Base-by-base conservation (phyloP, 2,113 vertebrate genomes). In the Chlorocebus sabaeus region DNA sequence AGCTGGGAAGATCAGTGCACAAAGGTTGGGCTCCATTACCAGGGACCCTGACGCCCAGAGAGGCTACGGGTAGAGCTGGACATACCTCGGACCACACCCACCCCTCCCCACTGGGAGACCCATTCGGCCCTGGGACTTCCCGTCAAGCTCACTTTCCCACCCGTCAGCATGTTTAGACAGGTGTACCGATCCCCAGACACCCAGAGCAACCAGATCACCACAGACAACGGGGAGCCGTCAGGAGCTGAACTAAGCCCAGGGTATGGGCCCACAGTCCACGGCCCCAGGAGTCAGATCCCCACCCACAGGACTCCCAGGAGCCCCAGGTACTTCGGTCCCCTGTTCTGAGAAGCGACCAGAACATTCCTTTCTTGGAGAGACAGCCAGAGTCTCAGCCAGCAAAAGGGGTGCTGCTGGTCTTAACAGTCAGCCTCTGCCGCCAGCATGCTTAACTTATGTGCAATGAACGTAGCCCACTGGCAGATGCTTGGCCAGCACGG, bases 371-470 rank as follows among this genome's bases (percentile, higher is more conserved):
- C 79, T 72, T 23, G 43, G 72, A 52, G 8, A 76, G 45, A 50
- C 30, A 52, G 35, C 35, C 17, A 23, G 32, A 16, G 16, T 10
- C 75, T 32, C 55, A 5, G 30, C 48, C 4, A 17, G 38, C 6
- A 3, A 72, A 72, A 25, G 40, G 38, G 72, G 38, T 27, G 61
- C 27, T 14, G 61, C 27, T 30, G 61, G 27, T 6, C 61, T 64
- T 30, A 30, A 64, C 5, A 20, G 68, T 23, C 94, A 13, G 10
- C 35, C 22, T 48, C 48, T 22, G 12, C 25, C n/a, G 30, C 35
- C 48, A 25, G 5, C 35, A 64, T 48, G 32, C 8, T 20, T 2
- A 1, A 8, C 35, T 30, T 35, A 18, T 3, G 0, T 10, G 64
- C 40, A 20, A 38, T 22, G 17, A 82, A 57, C 1, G 1, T 11